These are phyloP conservation scores for Chymomyza caudatula DNA, from an alignment of 2,888 invertebrate genomes.

Conservation along the genomic window DNA sequence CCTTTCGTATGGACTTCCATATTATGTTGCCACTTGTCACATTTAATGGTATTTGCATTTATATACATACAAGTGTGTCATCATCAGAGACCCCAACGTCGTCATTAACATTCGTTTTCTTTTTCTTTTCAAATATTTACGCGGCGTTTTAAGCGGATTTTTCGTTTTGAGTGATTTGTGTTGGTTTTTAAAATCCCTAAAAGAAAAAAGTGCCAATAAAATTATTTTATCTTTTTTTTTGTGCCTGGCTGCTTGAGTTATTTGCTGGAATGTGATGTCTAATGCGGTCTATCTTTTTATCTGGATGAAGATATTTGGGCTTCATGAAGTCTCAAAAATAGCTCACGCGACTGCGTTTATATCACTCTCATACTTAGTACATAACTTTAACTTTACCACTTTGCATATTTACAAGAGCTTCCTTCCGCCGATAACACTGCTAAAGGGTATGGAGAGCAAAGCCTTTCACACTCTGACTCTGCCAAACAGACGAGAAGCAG, in stretches of 20 bases:
- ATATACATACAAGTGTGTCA: constrained; percentile 65
- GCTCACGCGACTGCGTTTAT: too few relatives aligned
- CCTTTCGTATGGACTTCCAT: constrained; percentile 54
- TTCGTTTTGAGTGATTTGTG: constrained; percentile 71
- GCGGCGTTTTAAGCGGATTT: constrained; percentile 70
- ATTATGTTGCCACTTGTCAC: constrained; percentile 74
- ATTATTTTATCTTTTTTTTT: background rate
- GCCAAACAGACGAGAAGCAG: constrained; percentile 26
- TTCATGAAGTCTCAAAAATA: background rate
- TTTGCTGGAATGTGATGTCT: constrained; percentile 71
- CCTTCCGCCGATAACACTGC: background rate
- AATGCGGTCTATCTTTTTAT: constrained; percentile 53
- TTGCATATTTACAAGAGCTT: constrained; percentile 17
- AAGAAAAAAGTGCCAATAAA: constrained; percentile 33
- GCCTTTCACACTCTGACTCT: constrained; percentile 59
- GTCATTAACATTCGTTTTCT: constrained; percentile 26
- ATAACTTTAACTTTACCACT: constrained; percentile 50
- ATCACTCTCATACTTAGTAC: too few relatives aligned
- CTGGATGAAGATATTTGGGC: background rate
- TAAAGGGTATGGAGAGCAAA: constrained; percentile 25
- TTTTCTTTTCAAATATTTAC: constrained; percentile 68
- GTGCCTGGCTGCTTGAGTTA: constrained; percentile 45
- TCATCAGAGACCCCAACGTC: constrained; percentile 57
- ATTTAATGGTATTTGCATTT: constrained; percentile 75
- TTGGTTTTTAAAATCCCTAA: constrained; percentile 53